These are phyloP conservation scores for Odontamblyopus lacepedii DNA, from an alignment of 2,797 vertebrate species.

Conservation along the genomic window DNA sequence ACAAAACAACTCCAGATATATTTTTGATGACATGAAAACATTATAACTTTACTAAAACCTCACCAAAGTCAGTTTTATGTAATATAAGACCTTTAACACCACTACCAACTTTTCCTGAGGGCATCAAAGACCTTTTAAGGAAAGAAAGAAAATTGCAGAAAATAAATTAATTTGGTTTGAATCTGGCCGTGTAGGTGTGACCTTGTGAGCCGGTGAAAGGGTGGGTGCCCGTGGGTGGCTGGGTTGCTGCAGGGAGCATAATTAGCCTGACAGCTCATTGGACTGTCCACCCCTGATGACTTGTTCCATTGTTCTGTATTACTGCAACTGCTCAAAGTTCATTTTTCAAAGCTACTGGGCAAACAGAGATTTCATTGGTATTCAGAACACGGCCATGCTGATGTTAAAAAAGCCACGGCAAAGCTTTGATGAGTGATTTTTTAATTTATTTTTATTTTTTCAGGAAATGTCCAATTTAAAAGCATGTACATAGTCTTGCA, in stretches of 20 bases:
- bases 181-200: neutral
- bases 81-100: neutral
- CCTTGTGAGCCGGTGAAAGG: neutral
- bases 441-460: neutral
- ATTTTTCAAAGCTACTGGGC: conserved; percentile 12
- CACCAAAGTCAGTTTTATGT: too few species aligned
- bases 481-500: too few species aligned
- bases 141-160: conserved; percentile 14
- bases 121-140: conserved; percentile 15
- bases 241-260: conserved; percentile 3
- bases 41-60: too few species aligned
- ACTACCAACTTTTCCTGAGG: neutral
- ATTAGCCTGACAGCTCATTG: conserved; percentile 23
- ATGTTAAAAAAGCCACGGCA: neutral
- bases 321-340: conserved; percentile 11
- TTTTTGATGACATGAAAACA: too few species aligned
- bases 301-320: conserved; percentile 14
- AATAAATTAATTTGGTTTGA: conserved; percentile 34
- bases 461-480: neutral
- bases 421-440: neutral
- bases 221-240: neutral
- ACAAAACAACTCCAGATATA: too few species aligned
- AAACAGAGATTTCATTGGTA: conserved; percentile 15
- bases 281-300: conserved; percentile 14
- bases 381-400: neutral